These are phyloP conservation scores for Papilio machaon DNA, from an alignment of 1,140 invertebrate species.

Conservation along the genomic window DNA sequence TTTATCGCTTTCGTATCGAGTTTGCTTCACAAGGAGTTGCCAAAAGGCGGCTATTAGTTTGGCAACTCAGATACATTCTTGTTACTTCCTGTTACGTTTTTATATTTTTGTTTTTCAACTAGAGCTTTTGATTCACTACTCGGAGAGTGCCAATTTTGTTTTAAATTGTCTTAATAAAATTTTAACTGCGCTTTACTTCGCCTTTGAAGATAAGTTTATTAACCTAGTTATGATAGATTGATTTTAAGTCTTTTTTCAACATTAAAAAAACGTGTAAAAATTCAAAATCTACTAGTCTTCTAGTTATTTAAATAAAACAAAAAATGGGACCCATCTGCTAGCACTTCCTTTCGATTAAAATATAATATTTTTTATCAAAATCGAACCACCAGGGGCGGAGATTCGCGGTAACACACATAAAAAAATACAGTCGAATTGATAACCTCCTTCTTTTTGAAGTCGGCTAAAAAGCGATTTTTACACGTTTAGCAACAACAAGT, in stretches of 20 bases:
- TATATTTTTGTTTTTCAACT: slow-evolving; percentile 51
- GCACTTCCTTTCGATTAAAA: no score
- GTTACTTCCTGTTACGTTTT: slow-evolving; percentile 49
- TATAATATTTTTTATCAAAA: no score
- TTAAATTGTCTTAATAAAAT: slow-evolving; percentile 17
- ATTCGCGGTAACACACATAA: no score
- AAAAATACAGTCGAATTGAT: no score
- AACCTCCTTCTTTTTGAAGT: no score
- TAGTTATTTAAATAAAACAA: no score
- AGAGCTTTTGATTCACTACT: slow-evolving; percentile 8
- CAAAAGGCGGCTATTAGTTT: slow-evolving; percentile 63
- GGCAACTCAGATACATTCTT: slow-evolving; percentile 46
- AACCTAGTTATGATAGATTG: background rate
- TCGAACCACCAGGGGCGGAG: no score
- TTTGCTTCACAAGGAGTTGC: slow-evolving; percentile 52
- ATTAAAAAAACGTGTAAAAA: no score
- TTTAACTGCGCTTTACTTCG: background rate
- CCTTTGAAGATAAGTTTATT: background rate
- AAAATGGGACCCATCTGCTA: no score
- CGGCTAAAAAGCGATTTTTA: no score
- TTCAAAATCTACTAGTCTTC: no score
- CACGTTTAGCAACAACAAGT: no score
- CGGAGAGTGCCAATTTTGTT: slow-evolving; percentile 27
- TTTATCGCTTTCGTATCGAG: slow-evolving; percentile 73
- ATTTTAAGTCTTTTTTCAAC: background rate